Conservation (phyloP, 2,888 invertebrate species). For the Colostygia pectinataria region DNA sequence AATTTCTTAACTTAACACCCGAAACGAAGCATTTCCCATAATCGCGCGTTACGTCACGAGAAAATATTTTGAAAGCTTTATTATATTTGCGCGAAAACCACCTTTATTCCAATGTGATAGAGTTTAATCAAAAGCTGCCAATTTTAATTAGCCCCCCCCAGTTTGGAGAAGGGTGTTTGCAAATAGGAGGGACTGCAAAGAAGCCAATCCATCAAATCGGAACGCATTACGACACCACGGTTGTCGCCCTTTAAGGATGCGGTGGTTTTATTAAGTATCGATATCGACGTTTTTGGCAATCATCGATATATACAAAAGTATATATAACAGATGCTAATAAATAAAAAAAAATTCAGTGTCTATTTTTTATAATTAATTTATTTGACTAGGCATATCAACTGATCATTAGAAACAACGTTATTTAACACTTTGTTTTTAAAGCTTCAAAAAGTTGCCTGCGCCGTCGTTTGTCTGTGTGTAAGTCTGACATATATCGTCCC, state of each 20-base stretch:
- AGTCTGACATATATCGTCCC: too few relatives aligned
- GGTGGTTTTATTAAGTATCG: constrained; percentile 15
- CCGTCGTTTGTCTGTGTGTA: too few relatives aligned
- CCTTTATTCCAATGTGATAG: constrained; percentile 40
- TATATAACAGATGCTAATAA: background rate
- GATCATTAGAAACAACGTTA: too few relatives aligned
- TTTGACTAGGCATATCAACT: too few relatives aligned
- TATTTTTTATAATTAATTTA: too few relatives aligned
- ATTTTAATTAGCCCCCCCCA: constrained; percentile 77
- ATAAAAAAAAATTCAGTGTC: too few relatives aligned
- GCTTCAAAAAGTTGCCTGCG: too few relatives aligned
- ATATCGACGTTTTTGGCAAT: constrained; percentile 17
- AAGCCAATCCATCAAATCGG: constrained; percentile 83
- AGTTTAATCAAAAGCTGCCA: constrained; percentile 47
- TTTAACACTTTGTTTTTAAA: too few relatives aligned
- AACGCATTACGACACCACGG: constrained; percentile 79
- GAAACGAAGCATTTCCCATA: constrained; percentile 27
- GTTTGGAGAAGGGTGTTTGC: constrained; percentile 79
- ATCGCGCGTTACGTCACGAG: constrained; percentile 27
- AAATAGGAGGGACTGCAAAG: constrained; percentile 80
- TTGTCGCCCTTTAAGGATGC: constrained; percentile 58
- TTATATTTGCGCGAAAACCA: constrained; percentile 13
- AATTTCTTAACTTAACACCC: constrained; percentile 32
- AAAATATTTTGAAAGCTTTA: constrained; percentile 13
- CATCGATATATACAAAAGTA: background rate